A percentile compares a stretch with the other conserved stretches of the same genome.
Conservation (phyloP, 2,113 vertebrate genomes). For the Anarrhichthys ocellatus region DNA sequence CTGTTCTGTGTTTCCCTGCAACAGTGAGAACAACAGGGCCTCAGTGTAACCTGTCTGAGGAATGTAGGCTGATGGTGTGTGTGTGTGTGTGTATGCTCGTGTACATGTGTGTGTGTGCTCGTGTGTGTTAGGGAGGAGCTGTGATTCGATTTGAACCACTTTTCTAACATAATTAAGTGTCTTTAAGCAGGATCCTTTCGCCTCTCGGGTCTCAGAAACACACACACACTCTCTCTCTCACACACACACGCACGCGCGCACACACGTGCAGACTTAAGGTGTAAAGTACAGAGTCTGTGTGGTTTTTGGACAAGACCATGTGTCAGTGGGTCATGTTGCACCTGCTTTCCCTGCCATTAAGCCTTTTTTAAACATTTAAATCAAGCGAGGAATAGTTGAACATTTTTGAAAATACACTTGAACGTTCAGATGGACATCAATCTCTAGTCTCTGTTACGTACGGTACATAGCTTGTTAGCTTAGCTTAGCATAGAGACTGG, state of each 20-base stretch:
- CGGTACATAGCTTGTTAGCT: not conserved
- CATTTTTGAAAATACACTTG: not conserved
- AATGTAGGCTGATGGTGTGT: constrained; percentile 43
- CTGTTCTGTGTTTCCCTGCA: constrained; percentile 20
- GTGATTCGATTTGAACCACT: constrained; percentile 63
- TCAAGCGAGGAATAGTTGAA: not conserved
- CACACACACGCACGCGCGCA: not conserved
- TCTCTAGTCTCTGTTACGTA: not conserved
- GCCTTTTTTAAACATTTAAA: not conserved
- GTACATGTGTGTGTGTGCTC: not conserved
- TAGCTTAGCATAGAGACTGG: not conserved
- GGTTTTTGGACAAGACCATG: not conserved
- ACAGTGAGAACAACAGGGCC: constrained; percentile 37
- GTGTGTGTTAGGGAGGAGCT: constrained; percentile 20
- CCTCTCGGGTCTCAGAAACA: not conserved
- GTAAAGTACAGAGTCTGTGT: not conserved
- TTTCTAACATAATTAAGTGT: constrained; percentile 56
- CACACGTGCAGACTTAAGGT: not conserved
- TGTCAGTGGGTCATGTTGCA: not conserved
- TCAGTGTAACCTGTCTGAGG: constrained; percentile 50
- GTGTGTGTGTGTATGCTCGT: not conserved
- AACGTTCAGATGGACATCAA: not conserved
- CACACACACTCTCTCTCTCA: not conserved
- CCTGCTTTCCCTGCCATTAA: not conserved
- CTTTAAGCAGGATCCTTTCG: not conserved